Evolutionary conservation across 2,888 invertebrate genomes (phyloP), one percentile per base, ranked within the genome.

Genomic region (Andrena bucephala): DNA sequence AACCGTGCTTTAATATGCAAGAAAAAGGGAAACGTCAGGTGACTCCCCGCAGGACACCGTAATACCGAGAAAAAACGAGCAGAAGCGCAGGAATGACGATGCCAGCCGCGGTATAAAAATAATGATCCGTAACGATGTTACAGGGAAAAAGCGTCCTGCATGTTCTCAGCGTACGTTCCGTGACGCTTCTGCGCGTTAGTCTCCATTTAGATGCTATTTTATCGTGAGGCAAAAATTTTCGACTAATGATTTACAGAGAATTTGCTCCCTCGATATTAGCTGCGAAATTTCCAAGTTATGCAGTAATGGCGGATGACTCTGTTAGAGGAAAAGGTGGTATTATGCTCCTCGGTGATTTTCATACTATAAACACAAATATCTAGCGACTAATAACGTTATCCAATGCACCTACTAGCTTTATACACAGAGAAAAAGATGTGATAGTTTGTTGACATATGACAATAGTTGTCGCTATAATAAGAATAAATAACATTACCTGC

Each of bases 1-100:
- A 52, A 72, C 57, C 50, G 66, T 31, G 59, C 59, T 77, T 66
- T 60, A 60, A 78, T 74, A 77, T 66, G 66, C 59, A 29, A n/a
- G 27, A 48, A 33, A 31, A 42, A 31, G 60, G 42, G 60, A 60
- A 54, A 60, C 60, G 42, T n/a, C 63, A 42, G 62, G 62, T 7
- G 52, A 57, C 36, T 54, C 57, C 10, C 54, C 36, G 13, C 24
- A 10, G 33, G 36, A 57, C 59, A 24, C n/a, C 27, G 57, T 63
- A 66, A 60, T 50, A 42, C 50, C 42, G 27, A 3, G 20, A n/a
- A 52, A 42, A 33, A 42, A 24, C 20, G n/a, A 48, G 13, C n/a
- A 6, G 48, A 5, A 50, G n/a, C 48, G 24, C 29, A 20, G 27
- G 31, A 57, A 3, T 50, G 42, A 48, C 31, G 60, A 50, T 27